phyloP scores from a whole-genome alignment of 1,140 invertebrate species.

The Dinothrombium tinctorium region DNA sequence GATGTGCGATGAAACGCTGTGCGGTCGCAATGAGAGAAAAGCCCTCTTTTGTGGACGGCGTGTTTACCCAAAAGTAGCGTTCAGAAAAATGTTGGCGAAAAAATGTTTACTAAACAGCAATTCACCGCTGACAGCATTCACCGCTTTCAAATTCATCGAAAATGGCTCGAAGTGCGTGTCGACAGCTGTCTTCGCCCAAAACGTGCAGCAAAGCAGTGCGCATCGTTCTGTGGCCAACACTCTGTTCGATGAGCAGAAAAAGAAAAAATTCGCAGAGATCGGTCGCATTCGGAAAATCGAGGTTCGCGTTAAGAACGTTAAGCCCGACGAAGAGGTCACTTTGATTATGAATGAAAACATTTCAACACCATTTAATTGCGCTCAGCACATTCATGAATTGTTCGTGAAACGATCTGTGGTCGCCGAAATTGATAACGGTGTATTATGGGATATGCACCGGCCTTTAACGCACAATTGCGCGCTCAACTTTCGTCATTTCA shows the following conservation, averaged over 20 bases:
- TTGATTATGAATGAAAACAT: constrained; percentile 74
- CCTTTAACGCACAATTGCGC: constrained; percentile 52
- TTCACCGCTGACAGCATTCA: no score
- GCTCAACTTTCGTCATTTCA: constrained; percentile 53
- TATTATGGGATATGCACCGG: constrained; percentile 74
- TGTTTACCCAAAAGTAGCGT: no score
- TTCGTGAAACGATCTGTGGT: constrained; percentile 43
- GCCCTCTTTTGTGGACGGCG: no score
- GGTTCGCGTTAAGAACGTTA: constrained; percentile 45
- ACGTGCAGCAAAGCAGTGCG: no score
- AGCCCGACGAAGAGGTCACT: constrained; percentile 33
- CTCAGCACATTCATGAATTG: constrained; percentile 49
- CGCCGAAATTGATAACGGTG: constrained; percentile 44
- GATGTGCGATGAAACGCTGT: no score
- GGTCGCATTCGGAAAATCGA: constrained; percentile 76
- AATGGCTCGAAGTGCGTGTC: no score
- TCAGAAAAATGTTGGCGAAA: no score
- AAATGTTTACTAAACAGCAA: no score
- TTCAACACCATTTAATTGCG: constrained; percentile 77
- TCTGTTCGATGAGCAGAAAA: constrained; percentile 51
- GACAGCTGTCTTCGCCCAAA: no score
- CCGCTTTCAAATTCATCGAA: no score
- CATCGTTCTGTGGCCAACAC: no score
- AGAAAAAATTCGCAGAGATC: constrained; percentile 37
- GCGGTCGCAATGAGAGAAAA: no score